These are phyloP conservation scores for Balearica regulorum DNA, from an alignment of 2,797 vertebrate genomes.

Conservation along the genomic window DNA sequence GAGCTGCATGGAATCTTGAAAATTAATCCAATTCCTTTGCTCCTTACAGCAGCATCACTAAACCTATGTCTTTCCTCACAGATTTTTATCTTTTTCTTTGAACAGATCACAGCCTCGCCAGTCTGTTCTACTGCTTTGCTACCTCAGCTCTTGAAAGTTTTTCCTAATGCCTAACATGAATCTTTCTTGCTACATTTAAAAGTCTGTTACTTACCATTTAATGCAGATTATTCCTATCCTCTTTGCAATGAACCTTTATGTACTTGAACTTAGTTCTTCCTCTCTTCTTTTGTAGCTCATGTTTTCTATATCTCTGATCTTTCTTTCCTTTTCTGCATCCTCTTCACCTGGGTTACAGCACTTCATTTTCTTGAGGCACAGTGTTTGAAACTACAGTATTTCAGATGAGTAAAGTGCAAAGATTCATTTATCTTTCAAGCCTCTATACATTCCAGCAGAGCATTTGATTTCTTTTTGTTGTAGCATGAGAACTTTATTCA, in stretches of 20 bases:
- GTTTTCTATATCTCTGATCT: neutral
- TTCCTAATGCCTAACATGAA: neutral
- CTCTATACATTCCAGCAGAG: neutral
- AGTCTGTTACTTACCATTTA: neutral
- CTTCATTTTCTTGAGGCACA: neutral
- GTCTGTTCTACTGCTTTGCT: neutral
- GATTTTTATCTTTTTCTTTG: neutral
- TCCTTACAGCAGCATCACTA: neutral
- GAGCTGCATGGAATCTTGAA: neutral
- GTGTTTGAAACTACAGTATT: neutral
- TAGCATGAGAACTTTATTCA: neutral
- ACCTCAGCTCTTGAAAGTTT: neutral
- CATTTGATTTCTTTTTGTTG: neutral
- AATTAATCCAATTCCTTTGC: neutral
- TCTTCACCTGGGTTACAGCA: neutral
- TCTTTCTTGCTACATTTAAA: neutral
- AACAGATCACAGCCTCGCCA: neutral
- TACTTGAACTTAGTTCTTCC: neutral
- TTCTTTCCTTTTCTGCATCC: neutral
- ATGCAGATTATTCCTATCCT: neutral
- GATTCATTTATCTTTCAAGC: neutral
- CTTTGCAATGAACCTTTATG: neutral
- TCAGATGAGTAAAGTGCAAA: neutral
- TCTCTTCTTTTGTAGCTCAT: neutral
- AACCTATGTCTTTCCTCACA: neutral